A percentile compares a stretch with the other conserved stretches of the same genome.
Conservation (phyloP, 2,888 invertebrate species). For the Uropetala carovei region DNA sequence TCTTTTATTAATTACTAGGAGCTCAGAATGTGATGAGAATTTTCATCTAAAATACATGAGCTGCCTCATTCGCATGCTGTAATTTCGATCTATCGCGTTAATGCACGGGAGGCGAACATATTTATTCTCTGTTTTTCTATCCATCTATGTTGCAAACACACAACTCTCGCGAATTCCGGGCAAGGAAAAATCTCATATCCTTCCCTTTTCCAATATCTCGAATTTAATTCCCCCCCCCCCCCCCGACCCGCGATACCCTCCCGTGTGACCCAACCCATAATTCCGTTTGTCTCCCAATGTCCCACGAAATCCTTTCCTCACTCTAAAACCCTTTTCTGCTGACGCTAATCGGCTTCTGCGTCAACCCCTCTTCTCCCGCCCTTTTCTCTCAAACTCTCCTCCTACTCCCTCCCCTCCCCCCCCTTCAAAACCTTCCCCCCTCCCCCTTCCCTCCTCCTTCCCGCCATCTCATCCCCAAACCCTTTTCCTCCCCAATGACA, state of each 20-base stretch:
- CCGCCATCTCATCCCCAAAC: not conserved
- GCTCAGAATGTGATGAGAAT: no score
- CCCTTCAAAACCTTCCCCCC: not conserved
- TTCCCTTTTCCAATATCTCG: conserved; percentile 31
- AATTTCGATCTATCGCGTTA: no score
- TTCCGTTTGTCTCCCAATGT: conserved; percentile 58
- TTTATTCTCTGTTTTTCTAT: not conserved
- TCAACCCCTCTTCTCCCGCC: not conserved
- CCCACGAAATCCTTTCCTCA: conserved; percentile 54
- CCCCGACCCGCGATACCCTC: not conserved
- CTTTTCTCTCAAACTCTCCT: not conserved
- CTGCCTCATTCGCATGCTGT: no score
- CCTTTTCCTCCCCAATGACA: no score
- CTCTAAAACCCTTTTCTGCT: conserved; percentile 47
- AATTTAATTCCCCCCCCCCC: not conserved
- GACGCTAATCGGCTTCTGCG: conserved; percentile 58
- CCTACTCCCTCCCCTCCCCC: not conserved
- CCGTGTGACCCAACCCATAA: conserved; percentile 55
- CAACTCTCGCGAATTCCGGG: not conserved
- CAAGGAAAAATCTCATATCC: not conserved
- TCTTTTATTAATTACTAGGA: no score
- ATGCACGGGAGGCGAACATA: no score
- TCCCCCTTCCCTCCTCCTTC: not conserved
- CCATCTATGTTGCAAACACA: not conserved
- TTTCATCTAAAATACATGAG: no score